phyloP scores from a whole-genome alignment of 2,888 invertebrate genomes.

The Erebia palarica region DNA sequence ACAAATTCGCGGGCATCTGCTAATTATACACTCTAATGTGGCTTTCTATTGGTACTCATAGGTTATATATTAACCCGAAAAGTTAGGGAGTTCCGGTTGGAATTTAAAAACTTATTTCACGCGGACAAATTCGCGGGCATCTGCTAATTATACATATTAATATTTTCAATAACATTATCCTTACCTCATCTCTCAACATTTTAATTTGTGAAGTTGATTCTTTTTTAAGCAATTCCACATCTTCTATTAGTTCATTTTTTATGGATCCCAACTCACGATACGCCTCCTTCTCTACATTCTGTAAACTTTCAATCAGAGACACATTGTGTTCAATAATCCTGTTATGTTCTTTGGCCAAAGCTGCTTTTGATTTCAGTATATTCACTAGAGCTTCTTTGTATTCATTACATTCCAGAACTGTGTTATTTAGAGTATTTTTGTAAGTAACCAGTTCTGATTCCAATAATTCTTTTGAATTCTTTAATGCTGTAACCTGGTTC shows the following conservation, averaged over 20 bases:
- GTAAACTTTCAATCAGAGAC: slow-evolving; percentile 71
- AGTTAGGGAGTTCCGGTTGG: no score
- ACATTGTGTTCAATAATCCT: slow-evolving; percentile 79
- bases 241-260: slow-evolving; percentile 73
- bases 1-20: no score
- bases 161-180: slow-evolving; percentile 15
- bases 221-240: slow-evolving; percentile 71
- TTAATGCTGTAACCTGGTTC: slow-evolving; percentile 61
- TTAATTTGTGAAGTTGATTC: slow-evolving; percentile 72
- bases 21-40: no score
- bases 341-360: slow-evolving; percentile 71
- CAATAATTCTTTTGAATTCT: slow-evolving; percentile 60
- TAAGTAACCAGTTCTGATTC: slow-evolving; percentile 64
- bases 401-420: slow-evolving; percentile 70
- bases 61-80: no score
- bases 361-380: slow-evolving; percentile 74
- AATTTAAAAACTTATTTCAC: no score
- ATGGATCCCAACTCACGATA: slow-evolving; percentile 74
- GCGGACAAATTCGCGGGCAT: no score
- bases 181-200: slow-evolving; percentile 69
- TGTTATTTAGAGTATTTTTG: slow-evolving; percentile 65
- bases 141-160: no score
- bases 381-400: slow-evolving; percentile 76
- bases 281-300: slow-evolving; percentile 75
- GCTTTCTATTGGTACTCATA: no score